Base-by-base conservation (phyloP, 1,140 invertebrate species). In the Scaptomyza graminum region DNA sequence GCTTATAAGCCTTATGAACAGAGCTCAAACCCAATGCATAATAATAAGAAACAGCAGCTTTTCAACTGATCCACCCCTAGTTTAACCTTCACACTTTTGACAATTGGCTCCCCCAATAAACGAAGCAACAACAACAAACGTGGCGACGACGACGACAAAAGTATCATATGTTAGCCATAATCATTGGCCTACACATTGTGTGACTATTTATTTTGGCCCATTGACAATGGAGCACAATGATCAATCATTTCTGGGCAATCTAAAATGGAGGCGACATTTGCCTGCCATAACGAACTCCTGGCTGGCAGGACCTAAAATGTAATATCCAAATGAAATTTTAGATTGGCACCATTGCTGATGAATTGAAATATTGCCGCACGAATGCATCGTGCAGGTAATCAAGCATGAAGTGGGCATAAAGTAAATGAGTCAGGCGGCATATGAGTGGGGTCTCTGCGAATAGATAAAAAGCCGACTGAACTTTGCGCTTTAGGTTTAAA, bases 181-280 rank as follows among this genome's bases (percentile, higher is more conserved):
- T 76, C 55, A 49, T 61, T 61, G 77, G 37, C 60, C 61, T 56
- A 61, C 62, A 59, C 72, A 75, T 79, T 78, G 75, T 75, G 67
- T 43, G 63, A 67, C 74, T 87, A 85, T 87, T 87, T 85, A 81
- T 75, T 65, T 87, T 68, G 65, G 70, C 70, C 56, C 47, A 67
- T 66, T 50, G 62, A 57, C 61, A 79, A 76, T 56, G 54, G 57
- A 65, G 63, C 46, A 67, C 52, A 49, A 43, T 60, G 66, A 85
- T 87, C 79, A 87, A 87, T 87, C 75, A 87, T 87, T 87, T 88
- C 82, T 75, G 81, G 77, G 70, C 82, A 85, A 87, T 87, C 77
- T 1, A 34, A 82, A 62, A 77, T 77, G 77, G 85, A 77, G 79
- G 74, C 67, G 69, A 34, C 68, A 49, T 57, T 37, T 47, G 28